Evolutionary conservation across 1,140 invertebrate species (phyloP), one percentile per base, ranked within the genome.

Genomic region (Leptinotarsa texana): DNA sequence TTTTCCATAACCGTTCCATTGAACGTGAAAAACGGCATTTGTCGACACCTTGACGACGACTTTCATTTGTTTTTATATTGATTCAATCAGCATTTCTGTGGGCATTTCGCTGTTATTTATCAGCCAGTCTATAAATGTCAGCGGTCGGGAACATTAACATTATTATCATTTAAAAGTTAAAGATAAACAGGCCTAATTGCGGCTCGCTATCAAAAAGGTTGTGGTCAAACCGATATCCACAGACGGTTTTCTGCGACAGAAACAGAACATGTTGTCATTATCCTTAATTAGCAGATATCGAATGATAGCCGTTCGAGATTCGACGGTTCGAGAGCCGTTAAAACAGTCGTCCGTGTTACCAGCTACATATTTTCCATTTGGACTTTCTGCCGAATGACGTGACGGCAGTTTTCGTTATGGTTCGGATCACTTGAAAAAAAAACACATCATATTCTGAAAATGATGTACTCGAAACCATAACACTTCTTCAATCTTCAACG

Each of bases 271-370:
- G 42, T 71, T 73, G 71, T 65, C 71, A 17, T 21, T 73, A 65
- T 63, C 61, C 71, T 73, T 73, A 73, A 73, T 73, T 73, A 73
- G 71, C 71, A 65, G 71, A 73, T 73, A 73, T 73, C 71, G 71
- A 33, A 33, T 33, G 71, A 73, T 71, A 71, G 51, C 57, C 69
- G 69, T 27, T 51, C 51, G 69, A 71, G 69, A 71, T 71, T 71
- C 69, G 51, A 57, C n/a, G 49, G 21, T 27, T 63, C 47, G 3
- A n/a, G 61, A 73, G 71, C 61, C 71, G 71, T 22, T 73, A 73
- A 73, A 73, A 73, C 71, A 73, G 71, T 73, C 71, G 71, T 73
- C 71, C 48, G 22, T 24, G 69, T 71, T 71, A 71, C 69, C 69
- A n/a, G 51, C 33, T n/a, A 61, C 69, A 68, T 17, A 42, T 27